Evolutionary conservation across 2,888 invertebrate species (phyloP).

Genomic region (Andrena praecox): DNA sequence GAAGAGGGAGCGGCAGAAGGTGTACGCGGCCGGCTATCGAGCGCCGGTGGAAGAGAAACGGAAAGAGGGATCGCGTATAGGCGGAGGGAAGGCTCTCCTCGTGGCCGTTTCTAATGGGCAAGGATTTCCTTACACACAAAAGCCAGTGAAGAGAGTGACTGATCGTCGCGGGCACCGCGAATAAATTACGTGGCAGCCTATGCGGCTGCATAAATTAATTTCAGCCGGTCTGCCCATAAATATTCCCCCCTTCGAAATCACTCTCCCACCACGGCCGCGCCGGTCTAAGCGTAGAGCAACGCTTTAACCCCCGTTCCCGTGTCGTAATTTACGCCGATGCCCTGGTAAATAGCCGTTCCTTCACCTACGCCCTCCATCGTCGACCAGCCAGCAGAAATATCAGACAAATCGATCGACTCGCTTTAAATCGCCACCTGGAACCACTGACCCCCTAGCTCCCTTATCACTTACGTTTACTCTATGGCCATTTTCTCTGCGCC

Average conservation of each 20-base stretch:
- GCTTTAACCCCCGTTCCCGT: conserved; percentile 32
- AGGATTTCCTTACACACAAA: conserved; percentile 80
- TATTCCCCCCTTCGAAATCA: conserved; percentile 81
- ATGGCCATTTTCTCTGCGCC: not conserved
- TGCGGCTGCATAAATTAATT: conserved; percentile 84
- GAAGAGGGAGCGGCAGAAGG: too few species aligned
- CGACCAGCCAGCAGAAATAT: not conserved
- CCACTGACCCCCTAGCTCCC: not conserved
- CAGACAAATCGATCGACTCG: conserved; percentile 7
- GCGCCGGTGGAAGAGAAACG: conserved; percentile 44
- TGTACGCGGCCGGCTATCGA: conserved; percentile 47
- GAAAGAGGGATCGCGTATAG: conserved; percentile 50
- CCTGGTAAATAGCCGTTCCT: conserved; percentile 40
- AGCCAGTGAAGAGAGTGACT: conserved; percentile 81
- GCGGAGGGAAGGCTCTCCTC: conserved; percentile 59
- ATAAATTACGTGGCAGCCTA: conserved; percentile 84
- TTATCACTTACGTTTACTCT: not conserved
- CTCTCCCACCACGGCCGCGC: conserved; percentile 63
- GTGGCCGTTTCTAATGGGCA: conserved; percentile 75
- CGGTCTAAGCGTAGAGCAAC: conserved; percentile 53
- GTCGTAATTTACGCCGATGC: conserved; percentile 75
- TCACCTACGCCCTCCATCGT: not conserved
- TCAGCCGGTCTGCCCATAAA: conserved; percentile 82
- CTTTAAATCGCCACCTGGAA: conserved; percentile 9
- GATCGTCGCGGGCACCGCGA: conserved; percentile 81